A percentile compares a stretch with the other conserved stretches of the same genome.
These are phyloP conservation scores for Rhagonycha lutea DNA, from an alignment of 2,888 invertebrate genomes.

Conservation along the genomic window DNA sequence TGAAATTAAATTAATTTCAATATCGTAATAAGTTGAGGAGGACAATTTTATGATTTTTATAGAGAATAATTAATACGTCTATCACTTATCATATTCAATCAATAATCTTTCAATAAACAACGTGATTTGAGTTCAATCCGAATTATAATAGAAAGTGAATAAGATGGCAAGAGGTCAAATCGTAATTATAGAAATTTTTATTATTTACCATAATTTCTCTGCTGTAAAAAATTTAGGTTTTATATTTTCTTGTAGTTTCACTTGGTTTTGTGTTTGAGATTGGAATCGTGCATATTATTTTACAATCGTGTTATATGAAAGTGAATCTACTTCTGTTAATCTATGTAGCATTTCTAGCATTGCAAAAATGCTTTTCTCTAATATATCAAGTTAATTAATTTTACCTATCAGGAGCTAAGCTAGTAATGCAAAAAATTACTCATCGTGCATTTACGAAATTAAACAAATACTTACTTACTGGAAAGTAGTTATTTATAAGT, in stretches of 20 bases:
- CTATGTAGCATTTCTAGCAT: background rate
- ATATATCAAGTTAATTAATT: background rate
- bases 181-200: slow-evolving; percentile 9
- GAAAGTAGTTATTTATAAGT: background rate
- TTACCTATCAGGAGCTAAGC: background rate
- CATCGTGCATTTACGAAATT: background rate
- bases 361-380: background rate
- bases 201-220: slow-evolving; percentile 11
- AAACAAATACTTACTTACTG: background rate
- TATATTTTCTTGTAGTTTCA: slow-evolving; percentile 8
- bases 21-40: background rate
- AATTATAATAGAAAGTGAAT: slow-evolving; percentile 10
- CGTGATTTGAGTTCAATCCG: background rate
- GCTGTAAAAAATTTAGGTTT: slow-evolving; percentile 3
- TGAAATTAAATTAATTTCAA: background rate
- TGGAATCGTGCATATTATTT: background rate
- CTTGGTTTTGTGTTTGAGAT: background rate
- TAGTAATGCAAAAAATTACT: background rate
- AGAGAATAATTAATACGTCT: background rate
- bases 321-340: slow-evolving; percentile 4
- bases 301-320: slow-evolving; percentile 4
- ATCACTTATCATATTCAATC: background rate
- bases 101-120: background rate
- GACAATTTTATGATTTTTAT: background rate
- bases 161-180: slow-evolving; percentile 13